Percentiles rank a stretch among this genome's conserved stretches.
Evolutionary conservation across 2,113 vertebrate species (phyloP).

Genomic region (Ancistrus triradiatus): DNA sequence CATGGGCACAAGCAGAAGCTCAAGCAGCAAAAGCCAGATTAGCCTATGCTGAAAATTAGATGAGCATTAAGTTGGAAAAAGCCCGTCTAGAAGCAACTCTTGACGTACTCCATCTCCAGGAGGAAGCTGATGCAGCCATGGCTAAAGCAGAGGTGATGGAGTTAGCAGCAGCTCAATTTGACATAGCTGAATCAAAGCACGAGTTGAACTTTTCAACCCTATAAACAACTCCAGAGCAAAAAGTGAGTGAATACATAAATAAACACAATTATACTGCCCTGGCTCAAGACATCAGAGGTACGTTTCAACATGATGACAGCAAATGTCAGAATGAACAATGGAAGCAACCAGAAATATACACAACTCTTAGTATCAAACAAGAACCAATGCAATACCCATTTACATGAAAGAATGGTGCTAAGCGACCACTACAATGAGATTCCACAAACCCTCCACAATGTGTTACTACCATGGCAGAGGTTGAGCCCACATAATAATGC

Average conservation of each 20-base stretch:
- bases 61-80: neutral
- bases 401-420: too few species aligned
- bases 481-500: neutral
- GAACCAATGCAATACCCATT: neutral
- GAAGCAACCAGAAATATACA: neutral
- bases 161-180: neutral
- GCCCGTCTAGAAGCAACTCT: neutral
- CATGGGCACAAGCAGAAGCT: neutral
- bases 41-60: neutral
- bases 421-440: neutral
- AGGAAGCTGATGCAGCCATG: neutral
- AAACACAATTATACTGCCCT: neutral
- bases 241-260: neutral
- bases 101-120: neutral
- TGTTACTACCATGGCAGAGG: neutral
- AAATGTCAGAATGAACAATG: neutral
- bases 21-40: conserved; percentile 2
- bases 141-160: conserved; percentile 6
- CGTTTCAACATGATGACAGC: neutral
- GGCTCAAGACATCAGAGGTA: neutral
- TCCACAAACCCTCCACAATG: neutral
- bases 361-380: neutral
- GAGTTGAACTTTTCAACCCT: neutral
- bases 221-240: neutral
- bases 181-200: neutral